phyloP scores from a whole-genome alignment of 35 echinoderm and acorn worm species.

The Holothuria glaberrima region DNA sequence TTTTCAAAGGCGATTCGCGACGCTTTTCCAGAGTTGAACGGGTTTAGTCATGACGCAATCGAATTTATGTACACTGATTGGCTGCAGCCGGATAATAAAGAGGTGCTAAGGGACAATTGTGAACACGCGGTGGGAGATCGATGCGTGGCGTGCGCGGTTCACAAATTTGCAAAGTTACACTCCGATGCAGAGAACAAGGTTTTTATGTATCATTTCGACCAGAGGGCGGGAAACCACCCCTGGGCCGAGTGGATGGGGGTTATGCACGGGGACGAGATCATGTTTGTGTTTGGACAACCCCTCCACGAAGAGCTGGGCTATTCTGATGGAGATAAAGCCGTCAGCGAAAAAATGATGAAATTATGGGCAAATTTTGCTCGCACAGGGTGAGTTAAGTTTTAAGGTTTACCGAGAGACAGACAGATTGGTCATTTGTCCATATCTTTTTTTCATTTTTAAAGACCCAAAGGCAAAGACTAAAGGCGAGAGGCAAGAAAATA shows the following conservation, averaged over 20 bases:
- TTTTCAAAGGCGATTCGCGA: conserved; percentile 60
- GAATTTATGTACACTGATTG: conserved; percentile 89
- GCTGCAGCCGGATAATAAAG: conserved; percentile 68
- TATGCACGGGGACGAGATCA: conserved; percentile 95
- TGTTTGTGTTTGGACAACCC: conserved; percentile 86
- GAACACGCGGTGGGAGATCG: conserved; percentile 79
- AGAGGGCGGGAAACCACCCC: conserved; percentile 76
- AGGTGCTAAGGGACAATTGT: conserved; percentile 72
- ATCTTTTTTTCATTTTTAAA: no score
- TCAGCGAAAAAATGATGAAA: conserved; percentile 93
- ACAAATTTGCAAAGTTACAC: conserved; percentile 72
- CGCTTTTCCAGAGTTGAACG: conserved; percentile 73
- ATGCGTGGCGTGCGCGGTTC: conserved; percentile 73
- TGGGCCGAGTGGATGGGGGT: conserved; percentile 98
- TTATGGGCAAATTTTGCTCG: conserved; percentile 93
- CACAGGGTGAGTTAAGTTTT: conserved; percentile 82
- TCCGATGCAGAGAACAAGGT: conserved; percentile 68
- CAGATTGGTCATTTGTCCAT: no score
- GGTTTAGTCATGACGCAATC: conserved; percentile 80
- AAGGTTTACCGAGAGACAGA: no score
- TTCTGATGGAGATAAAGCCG: conserved; percentile 56
- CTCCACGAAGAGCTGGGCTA: conserved; percentile 65
- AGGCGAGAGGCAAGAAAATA: no score
- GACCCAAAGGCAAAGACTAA: no score
- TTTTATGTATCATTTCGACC: conserved; percentile 82